A percentile compares a stretch with the other conserved stretches of the same genome.
phyloP scores from a whole-genome alignment of 2,113 vertebrate species.

The Aythya baeri region DNA sequence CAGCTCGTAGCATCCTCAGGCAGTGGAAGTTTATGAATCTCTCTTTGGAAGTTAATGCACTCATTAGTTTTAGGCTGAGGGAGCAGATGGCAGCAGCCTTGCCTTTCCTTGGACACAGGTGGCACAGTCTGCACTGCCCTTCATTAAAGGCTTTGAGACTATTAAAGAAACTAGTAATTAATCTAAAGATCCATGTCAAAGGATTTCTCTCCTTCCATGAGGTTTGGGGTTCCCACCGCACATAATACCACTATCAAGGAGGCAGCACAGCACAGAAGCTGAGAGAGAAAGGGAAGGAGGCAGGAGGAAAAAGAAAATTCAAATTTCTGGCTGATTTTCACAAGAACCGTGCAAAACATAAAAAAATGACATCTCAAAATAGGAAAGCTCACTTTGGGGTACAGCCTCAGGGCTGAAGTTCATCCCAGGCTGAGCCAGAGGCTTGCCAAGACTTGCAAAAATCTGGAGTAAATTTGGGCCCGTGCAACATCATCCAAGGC shows the following conservation, averaged over 20 bases:
- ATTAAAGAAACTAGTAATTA: background rate
- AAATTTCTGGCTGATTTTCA: background rate
- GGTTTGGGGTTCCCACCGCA: background rate
- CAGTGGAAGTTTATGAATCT: constrained; percentile 28
- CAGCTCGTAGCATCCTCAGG: background rate
- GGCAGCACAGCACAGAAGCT: background rate
- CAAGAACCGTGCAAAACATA: background rate
- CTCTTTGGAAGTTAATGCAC: constrained; percentile 21
- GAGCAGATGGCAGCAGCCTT: constrained; percentile 27
- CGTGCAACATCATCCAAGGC: background rate
- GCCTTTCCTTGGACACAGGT: background rate
- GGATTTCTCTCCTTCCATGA: background rate
- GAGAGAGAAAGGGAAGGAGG: background rate
- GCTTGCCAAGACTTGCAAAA: background rate
- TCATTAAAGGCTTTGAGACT: background rate
- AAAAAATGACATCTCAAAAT: background rate
- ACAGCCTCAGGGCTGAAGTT: background rate
- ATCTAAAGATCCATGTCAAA: background rate
- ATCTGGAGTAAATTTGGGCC: background rate
- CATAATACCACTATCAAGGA: background rate
- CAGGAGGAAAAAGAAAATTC: background rate
- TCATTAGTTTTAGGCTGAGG: constrained; percentile 35
- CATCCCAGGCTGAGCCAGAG: background rate
- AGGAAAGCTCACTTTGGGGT: background rate
- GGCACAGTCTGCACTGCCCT: background rate